Base-by-base conservation (phyloP, 2,797 vertebrate genomes). In the Lacerta viridis region DNA sequence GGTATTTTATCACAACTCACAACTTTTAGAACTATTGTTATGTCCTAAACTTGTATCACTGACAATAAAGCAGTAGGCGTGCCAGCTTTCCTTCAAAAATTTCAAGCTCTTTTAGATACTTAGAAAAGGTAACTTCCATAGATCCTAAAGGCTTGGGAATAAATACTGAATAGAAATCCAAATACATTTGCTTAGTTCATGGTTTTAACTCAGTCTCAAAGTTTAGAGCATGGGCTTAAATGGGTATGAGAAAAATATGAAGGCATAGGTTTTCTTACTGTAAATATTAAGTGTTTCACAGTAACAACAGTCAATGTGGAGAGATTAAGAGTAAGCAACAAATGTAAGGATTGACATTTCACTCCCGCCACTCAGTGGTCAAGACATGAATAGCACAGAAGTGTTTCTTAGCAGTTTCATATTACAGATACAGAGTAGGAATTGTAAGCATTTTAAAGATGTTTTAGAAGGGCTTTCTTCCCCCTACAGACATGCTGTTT, bases 321-420 rank as follows among this genome's bases (percentile, higher is more conserved):
- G 11, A 69, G 27, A 50, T 27, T 55, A 80, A 80, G 23, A 76
- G 20, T 27, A 55, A 27, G 1, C 25, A n/a, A 41, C 29, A 59
- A 66, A 5, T 20, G 68, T 29, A 83, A 75, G 25, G 61, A 64
- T 64, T 64, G 61, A 64, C 61, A 64, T 64, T 59, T 83, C 61
- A 41, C 80, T 93, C 41, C 93, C 95, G 94, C 93, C 92, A 93
- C 94, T 91, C 91, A 91, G 93, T 0, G 91, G 90, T 90, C 90
- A 93, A 78, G 91, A 75, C 64, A 91, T 88, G 92, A 92, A 90
- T 50, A 88, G 25, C 90, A 15, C 4, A n/a, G 4, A 8, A 0
- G 0, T 72, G 71, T 0, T 29, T 86, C 59, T 13, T 41, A 76
- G 20, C 13, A 6, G 78, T 41, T 39, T 13, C 20, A 59, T 64